Base-by-base conservation (phyloP, 1,140 invertebrate species). In the Sminthurinus signatus region DNA sequence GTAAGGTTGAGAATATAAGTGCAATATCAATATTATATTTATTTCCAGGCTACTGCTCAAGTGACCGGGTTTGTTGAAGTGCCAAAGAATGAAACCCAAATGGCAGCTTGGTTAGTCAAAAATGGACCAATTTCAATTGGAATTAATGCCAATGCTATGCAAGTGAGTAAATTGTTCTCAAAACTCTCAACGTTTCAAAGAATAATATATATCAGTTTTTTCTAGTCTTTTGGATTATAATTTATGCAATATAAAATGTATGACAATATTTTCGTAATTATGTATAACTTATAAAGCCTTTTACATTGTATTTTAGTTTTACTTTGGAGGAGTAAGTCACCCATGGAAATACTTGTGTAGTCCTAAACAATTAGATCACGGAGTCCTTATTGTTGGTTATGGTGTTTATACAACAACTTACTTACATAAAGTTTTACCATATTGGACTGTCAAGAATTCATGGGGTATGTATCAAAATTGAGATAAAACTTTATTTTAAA, bases 101-200 rank as follows among this genome's bases (percentile, higher is more conserved):
- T 99, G 85, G 90, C 91, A 17, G 85, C 90, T 68, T 98, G 92
- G 91, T 79, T 98, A 0, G 81, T 88, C 1, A 75, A 85, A 67
- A 93, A 98, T 78, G 95, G 96, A 42, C 96, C 96, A 0, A 93
- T 99, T 68, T 93, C 94, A 14, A 95, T 99, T 76, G 96, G 88
- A 51, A 89, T 99, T 57, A 98, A 99, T 78, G 96, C 96, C 0
- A 95, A 96, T 80, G 92, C 91, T 1, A 96, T 99, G 90, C 92
- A 96, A 78, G 81, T 82, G 72, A 71, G 65, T 69, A 32, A 55
- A n/a, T n/a, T n/a, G n/a, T n/a, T n/a, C n/a, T n/a, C n/a, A n/a
- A n/a, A n/a, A n/a, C n/a, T n/a, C n/a, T n/a, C n/a, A n/a, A n/a
- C n/a, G n/a, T n/a, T n/a, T n/a, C n/a, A n/a, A n/a, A n/a, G n/a